Percentiles rank a stretch among this genome's conserved stretches.
These are phyloP conservation scores for Vesta saturnalis DNA, from an alignment of 2,888 invertebrate species.

Conservation along the genomic window DNA sequence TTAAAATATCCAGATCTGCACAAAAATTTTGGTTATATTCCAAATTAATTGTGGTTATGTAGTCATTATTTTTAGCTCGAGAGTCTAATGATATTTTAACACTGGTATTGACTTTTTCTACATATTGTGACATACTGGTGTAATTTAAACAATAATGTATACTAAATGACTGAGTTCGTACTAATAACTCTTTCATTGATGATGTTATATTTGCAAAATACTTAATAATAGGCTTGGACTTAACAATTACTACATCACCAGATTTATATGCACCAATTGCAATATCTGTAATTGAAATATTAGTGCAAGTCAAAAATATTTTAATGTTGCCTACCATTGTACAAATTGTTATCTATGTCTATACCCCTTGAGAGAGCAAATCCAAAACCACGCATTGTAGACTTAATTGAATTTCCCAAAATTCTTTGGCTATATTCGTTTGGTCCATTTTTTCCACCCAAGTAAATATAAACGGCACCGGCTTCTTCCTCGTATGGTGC, in stretches of 20 bases:
- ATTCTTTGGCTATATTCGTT: slow-evolving; percentile 64
- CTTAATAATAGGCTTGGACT: slow-evolving; percentile 56
- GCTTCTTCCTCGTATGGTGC: slow-evolving; percentile 72
- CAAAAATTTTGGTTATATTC: slow-evolving; percentile 4
- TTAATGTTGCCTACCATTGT: slow-evolving; percentile 63
- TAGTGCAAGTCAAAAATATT: not conserved
- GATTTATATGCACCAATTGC: slow-evolving; percentile 70
- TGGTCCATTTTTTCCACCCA: slow-evolving; percentile 65
- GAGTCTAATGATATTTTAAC: slow-evolving; percentile 20
- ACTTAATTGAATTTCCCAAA: slow-evolving; percentile 58
- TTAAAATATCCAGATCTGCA: not conserved
- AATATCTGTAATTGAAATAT: slow-evolving; percentile 59
- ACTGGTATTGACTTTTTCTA: slow-evolving; percentile 20
- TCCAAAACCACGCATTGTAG: slow-evolving; percentile 65
- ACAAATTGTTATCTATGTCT: slow-evolving; percentile 70
- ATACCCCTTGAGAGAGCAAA: slow-evolving; percentile 68
- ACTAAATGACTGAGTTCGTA: slow-evolving; percentile 17
- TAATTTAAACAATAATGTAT: slow-evolving; percentile 30
- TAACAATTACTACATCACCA: slow-evolving; percentile 66
- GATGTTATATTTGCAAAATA: slow-evolving; percentile 15
- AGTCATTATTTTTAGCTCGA: slow-evolving; percentile 14
- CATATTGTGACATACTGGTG: not conserved
- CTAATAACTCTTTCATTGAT: slow-evolving; percentile 13
- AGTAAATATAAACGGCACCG: slow-evolving; percentile 73
- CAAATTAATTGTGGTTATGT: slow-evolving; percentile 13